These are phyloP conservation scores for Malthinus flaveolus DNA, from an alignment of 2,888 invertebrate species.

Conservation along the genomic window DNA sequence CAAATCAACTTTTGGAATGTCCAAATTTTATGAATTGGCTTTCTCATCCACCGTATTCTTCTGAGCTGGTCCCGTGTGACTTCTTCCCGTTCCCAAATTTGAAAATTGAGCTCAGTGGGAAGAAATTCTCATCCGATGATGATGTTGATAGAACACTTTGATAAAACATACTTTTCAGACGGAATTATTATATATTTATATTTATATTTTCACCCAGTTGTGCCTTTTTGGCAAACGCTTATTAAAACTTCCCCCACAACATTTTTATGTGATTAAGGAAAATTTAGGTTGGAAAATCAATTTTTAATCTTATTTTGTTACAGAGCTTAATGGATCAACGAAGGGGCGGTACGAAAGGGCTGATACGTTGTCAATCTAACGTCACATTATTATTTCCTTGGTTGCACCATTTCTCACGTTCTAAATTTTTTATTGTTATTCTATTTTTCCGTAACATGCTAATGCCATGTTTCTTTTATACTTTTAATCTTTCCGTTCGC, in stretches of 20 bases:
- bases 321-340: conserved; percentile 15
- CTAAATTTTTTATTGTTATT: conserved; percentile 15
- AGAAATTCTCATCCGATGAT: too few species aligned
- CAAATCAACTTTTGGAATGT: too few species aligned
- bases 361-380: conserved; percentile 22
- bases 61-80: too few species aligned
- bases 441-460: conserved; percentile 11
- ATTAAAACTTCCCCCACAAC: not conserved
- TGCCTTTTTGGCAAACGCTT: too few species aligned
- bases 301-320: conserved; percentile 1
- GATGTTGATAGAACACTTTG: too few species aligned
- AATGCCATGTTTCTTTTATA: not conserved
- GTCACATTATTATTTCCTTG: conserved; percentile 20
- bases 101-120: too few species aligned
- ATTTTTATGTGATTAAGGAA: not conserved
- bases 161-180: too few species aligned
- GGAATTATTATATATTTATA: too few species aligned
- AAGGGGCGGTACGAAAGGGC: conserved; percentile 6
- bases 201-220: too few species aligned
- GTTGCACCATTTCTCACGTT: conserved; percentile 19
- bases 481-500: conserved; percentile 5
- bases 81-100: too few species aligned
- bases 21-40: too few species aligned
- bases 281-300: not conserved
- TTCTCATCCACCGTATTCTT: too few species aligned